Evolutionary conservation across 2,888 invertebrate genomes (phyloP).

Genomic region (Griposia aprilina): DNA sequence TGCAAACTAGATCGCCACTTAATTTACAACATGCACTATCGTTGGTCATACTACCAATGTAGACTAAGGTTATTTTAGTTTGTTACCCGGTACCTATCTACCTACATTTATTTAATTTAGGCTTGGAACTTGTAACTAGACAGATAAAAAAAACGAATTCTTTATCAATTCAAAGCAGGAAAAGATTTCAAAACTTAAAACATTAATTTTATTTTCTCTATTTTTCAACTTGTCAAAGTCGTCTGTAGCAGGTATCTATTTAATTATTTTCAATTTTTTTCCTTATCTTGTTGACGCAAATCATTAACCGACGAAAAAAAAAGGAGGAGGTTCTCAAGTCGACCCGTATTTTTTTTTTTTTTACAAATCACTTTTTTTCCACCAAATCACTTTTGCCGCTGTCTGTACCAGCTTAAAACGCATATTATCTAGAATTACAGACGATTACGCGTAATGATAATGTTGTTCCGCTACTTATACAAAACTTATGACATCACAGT

Average conservation of each 20-base stretch:
- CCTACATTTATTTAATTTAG: not conserved
- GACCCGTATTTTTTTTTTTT: no score
- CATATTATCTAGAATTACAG: conserved; percentile 64
- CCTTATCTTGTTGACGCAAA: not conserved
- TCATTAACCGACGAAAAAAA: no score
- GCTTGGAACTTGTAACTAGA: no score
- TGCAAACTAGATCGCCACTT: conserved; percentile 4
- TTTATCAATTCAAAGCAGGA: no score
- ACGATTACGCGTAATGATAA: conserved; percentile 59
- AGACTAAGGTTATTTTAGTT: not conserved
- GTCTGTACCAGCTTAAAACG: conserved; percentile 44
- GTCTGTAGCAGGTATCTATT: not conserved
- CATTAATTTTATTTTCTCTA: not conserved
- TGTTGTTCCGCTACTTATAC: conserved; percentile 26
- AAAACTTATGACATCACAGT: conserved; percentile 35
- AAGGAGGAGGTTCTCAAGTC: no score
- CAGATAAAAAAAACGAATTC: not conserved
- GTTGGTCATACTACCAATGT: not conserved
- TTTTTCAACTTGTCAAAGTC: not conserved
- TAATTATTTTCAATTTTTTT: no score
- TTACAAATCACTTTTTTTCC: not conserved
- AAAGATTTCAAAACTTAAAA: not conserved
- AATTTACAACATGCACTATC: not conserved
- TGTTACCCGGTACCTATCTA: not conserved
- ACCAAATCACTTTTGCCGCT: conserved; percentile 12